A percentile compares a stretch with the other conserved stretches of the same genome.
Evolutionary conservation across 37 sponge, comb jelly and placozoan genomes (phyloP).

Genomic region (Spongilla lacustris): DNA sequence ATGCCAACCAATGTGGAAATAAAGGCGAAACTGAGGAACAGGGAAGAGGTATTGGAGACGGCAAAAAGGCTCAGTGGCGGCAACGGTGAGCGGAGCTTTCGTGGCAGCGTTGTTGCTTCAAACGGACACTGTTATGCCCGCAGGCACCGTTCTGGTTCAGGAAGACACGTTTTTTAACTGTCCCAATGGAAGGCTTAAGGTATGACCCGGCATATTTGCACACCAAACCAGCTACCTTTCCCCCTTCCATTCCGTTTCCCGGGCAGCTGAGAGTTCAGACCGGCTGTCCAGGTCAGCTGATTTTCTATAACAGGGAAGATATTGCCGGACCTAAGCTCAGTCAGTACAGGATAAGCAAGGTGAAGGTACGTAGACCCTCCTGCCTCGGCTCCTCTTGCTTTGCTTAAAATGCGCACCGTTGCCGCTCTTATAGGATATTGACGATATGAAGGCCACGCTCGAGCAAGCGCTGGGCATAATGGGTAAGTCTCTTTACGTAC

Average conservation of each 20-base stretch:
- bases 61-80: constrained; percentile 47
- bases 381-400: not conserved
- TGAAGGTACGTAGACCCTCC: constrained; percentile 25
- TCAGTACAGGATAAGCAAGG: constrained; percentile 37
- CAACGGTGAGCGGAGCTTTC: constrained; percentile 38
- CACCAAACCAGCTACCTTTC: not conserved
- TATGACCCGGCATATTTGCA: constrained; percentile 8
- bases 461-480: constrained; percentile 52
- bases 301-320: constrained; percentile 67
- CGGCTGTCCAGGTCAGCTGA: constrained; percentile 56
- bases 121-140: not conserved
- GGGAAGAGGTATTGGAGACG: not conserved
- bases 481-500: constrained; percentile 21
- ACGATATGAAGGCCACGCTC: constrained; percentile 39
- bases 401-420: not conserved
- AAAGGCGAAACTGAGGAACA: constrained; percentile 58
- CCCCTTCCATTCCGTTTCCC: not conserved
- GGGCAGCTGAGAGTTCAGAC: constrained; percentile 50
- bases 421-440: not conserved
- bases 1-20: constrained; percentile 85
- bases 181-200: constrained; percentile 78
- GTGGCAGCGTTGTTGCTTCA: not conserved
- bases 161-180: constrained; percentile 78
- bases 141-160: constrained; percentile 60
- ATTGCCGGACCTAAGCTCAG: constrained; percentile 68